Base-by-base conservation (phyloP, 2,113 vertebrate species). In the Labeo catla region DNA sequence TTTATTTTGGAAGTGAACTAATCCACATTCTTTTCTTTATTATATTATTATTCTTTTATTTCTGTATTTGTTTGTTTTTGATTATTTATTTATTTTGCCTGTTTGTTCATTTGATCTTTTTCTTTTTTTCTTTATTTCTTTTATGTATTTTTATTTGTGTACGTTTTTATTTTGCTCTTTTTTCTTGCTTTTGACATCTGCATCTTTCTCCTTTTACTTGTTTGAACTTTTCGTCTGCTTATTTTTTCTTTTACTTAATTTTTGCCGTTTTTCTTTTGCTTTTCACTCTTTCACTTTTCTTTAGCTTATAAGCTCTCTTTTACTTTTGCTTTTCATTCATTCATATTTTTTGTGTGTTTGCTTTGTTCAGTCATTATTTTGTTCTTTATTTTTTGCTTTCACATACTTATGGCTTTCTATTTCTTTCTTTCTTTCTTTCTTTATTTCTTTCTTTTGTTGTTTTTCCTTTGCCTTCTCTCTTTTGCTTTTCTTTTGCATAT, bases 171-270 rank as follows among this genome's bases (percentile, higher is more conserved):
- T 89, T 89, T 90, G 39, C 93, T 93, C 88, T 89, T 93, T 90
- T 93, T 85, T 92, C 92, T 94, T 93, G 91, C 91, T 91, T 92
- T 93, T 57, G 54, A 57, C 92, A 28, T 28, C 28, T 28, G 28
- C 28, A 28, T 28, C 28, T 28, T 28, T 28, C 1, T 28, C 2
- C 28, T 28, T 28, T 28, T 2, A 28, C 1, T 28, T 28, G 28
- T 28, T 2, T 28, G 28, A 28, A 28, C 28, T 28, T 28, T 28
- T 28, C 1, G 1, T 28, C 28, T 28, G 28, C 28, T 28, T 28
- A 28, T 28, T 28, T 28, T 63, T 28, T 63, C 61, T 61, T 61
- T 61, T 13, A 52, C 59, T 23, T 23, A n/a, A 1, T n/a, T 16
- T 57, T 16, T 57, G 16, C 16, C 4, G 28, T 59, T 61, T 63